These are phyloP conservation scores for Riparia riparia DNA, from an alignment of 2,113 vertebrate genomes.

Conservation along the genomic window DNA sequence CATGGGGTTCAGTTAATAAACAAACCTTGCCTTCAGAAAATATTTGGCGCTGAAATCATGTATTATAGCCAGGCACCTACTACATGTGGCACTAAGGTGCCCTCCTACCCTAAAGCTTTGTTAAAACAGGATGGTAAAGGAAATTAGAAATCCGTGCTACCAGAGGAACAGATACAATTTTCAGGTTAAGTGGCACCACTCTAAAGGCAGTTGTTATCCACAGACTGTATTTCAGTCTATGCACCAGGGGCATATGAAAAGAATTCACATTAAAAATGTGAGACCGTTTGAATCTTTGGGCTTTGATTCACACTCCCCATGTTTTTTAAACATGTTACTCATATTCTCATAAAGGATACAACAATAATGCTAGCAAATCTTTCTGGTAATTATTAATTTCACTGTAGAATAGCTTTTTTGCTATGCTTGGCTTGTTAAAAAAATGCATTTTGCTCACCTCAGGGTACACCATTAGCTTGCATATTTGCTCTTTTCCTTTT, in stretches of 20 bases:
- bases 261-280: conserved; percentile 74
- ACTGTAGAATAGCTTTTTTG: conserved; percentile 66
- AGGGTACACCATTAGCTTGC: conserved; percentile 65
- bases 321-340: conserved; percentile 65
- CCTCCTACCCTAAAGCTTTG: conserved; percentile 50
- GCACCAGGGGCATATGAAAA: conserved; percentile 34
- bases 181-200: conserved; percentile 51
- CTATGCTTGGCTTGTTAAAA: conserved; percentile 65
- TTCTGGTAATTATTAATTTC: conserved; percentile 73
- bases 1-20: conserved; percentile 83
- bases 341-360: conserved; percentile 63
- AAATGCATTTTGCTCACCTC: conserved; percentile 64
- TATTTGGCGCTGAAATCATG: conserved; percentile 69
- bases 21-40: conserved; percentile 77
- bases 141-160: conserved; percentile 56
- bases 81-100: conserved; percentile 48
- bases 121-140: conserved; percentile 51
- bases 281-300: conserved; percentile 58
- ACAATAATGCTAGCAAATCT: conserved; percentile 65
- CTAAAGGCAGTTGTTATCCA: conserved; percentile 38
- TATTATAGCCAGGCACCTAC: conserved; percentile 68
- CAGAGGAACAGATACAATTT: conserved; percentile 51
- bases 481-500: conserved; percentile 63
- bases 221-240: conserved; percentile 50
- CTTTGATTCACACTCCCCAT: conserved; percentile 69